Conservation (phyloP, 2,113 vertebrate species). For the Chamaea fasciata region DNA sequence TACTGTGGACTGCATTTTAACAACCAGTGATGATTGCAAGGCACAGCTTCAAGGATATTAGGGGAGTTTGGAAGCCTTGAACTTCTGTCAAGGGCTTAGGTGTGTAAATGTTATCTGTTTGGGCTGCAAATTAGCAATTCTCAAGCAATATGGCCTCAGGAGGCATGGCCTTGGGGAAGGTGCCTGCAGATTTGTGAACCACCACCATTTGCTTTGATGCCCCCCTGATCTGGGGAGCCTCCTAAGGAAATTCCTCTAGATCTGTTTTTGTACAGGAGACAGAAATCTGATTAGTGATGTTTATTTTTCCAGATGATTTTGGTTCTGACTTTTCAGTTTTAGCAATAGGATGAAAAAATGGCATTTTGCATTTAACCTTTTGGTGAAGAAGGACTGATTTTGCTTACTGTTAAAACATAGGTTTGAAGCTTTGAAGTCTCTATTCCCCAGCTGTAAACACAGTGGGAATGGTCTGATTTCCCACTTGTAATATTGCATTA, state of each 20-base stretch:
- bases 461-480: neutral
- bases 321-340: neutral
- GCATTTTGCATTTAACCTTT: neutral
- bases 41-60: neutral
- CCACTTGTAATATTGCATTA: neutral
- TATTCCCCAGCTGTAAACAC: neutral
- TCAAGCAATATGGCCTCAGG: neutral
- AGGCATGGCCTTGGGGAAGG: neutral
- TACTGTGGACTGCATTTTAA: neutral
- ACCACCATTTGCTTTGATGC: neutral
- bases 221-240: neutral
- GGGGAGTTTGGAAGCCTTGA: neutral
- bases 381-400: neutral
- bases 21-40: neutral
- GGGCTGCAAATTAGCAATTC: slow-evolving; percentile 4
- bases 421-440: neutral
- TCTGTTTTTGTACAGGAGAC: neutral
- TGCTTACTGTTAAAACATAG: neutral
- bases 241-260: neutral
- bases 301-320: neutral
- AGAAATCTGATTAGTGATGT: neutral
- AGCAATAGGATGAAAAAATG: neutral
- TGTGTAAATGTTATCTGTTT: slow-evolving; percentile 7
- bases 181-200: neutral
- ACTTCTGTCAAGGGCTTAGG: neutral